Conservation (phyloP, 2,797 vertebrate genomes). For the Nothura maculosa region DNA sequence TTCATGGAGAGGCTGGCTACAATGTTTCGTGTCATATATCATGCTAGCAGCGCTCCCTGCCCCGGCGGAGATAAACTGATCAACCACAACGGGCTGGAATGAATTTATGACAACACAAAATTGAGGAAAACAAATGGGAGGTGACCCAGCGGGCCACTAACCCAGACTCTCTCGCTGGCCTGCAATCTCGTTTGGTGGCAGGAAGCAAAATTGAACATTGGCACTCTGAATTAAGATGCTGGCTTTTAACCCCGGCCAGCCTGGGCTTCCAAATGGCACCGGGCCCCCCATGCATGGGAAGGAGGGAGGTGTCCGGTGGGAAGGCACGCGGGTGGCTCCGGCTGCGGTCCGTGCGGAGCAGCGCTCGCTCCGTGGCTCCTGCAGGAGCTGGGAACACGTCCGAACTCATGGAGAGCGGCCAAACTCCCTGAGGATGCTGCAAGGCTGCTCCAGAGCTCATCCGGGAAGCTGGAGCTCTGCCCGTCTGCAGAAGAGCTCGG, state of each 20-base stretch:
- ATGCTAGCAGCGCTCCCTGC: constrained; percentile 85
- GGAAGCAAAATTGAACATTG: constrained; percentile 86
- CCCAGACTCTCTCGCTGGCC: constrained; percentile 81
- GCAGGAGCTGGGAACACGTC: neutral
- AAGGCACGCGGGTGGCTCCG: neutral
- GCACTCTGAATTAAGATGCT: constrained; percentile 85
- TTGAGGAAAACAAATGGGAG: constrained; percentile 90
- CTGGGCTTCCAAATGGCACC: constrained; percentile 68
- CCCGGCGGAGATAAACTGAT: constrained; percentile 87
- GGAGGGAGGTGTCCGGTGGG: neutral
- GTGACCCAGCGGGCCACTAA: constrained; percentile 87
- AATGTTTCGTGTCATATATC: constrained; percentile 88
- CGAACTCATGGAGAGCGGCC: neutral
- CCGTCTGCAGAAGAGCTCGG: neutral
- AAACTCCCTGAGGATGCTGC: neutral
- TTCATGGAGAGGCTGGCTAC: constrained; percentile 91
- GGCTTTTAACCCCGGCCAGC: constrained; percentile 80
- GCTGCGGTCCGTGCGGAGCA: neutral
- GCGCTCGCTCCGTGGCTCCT: fast-evolving
- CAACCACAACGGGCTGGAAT: constrained; percentile 89
- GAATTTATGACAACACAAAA: constrained; percentile 94
- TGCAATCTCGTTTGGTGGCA: constrained; percentile 87
- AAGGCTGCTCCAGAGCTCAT: neutral
- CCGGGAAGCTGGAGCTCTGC: neutral
- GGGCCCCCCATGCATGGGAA: neutral